Evolutionary conservation across 1,140 invertebrate genomes (phyloP).

Genomic region (Ceratosolen solmsi): DNA sequence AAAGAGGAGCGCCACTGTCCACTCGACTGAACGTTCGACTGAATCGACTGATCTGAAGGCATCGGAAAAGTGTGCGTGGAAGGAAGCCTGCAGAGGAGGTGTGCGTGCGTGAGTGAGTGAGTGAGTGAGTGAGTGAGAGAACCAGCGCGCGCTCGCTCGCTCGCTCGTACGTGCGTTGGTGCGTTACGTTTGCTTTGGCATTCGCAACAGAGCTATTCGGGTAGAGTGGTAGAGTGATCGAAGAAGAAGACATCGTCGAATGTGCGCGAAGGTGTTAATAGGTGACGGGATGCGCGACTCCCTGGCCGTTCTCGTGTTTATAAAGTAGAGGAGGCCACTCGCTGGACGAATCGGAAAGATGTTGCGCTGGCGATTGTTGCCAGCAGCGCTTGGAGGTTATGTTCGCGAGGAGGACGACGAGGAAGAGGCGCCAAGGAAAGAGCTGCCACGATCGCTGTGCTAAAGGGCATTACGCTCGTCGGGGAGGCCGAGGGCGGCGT

Average conservation of each 20-base stretch:
- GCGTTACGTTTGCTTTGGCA: not conserved
- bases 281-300: too few relatives aligned
- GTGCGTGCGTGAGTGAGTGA: not conserved
- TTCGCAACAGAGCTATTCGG: not conserved
- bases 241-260: not conserved
- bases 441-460: not conserved
- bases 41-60: not conserved
- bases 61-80: not conserved
- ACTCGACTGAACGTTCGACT: not conserved
- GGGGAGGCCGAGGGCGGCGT: not conserved
- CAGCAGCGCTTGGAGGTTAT: constrained; percentile 44
- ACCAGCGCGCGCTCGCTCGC: too few relatives aligned
- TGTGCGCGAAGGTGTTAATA: too few relatives aligned
- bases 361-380: constrained; percentile 22
- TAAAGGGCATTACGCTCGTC: not conserved
- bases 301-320: too few relatives aligned
- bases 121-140: too few relatives aligned
- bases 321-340: too few relatives aligned
- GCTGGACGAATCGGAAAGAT: not conserved
- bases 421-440: not conserved
- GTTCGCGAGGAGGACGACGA: constrained; percentile 21
- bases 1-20: not conserved
- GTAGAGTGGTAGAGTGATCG: not conserved
- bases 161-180: not conserved
- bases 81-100: not conserved